Evolutionary conservation across 2,888 invertebrate species (phyloP), one percentile per base, ranked within the genome.

Genomic region (Epinotia bilunana): DNA sequence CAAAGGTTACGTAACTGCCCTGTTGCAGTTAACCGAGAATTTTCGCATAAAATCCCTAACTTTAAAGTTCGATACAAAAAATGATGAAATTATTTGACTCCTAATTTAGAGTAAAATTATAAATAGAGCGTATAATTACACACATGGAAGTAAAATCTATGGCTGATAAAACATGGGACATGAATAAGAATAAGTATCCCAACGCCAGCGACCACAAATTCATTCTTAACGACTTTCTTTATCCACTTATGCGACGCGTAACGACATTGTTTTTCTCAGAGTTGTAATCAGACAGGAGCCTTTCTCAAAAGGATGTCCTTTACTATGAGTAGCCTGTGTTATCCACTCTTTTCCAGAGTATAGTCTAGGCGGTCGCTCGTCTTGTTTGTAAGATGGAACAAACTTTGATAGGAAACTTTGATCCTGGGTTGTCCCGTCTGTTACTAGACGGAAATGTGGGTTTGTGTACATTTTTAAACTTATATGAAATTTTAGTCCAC

Each of bases 371-470:
- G 13, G 23, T 63, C 43, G 11, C 18, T 43, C 63, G 20, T n/a
- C 20, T 3, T 12, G 43, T 46, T 57, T 46, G 23, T 23, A 46
- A 49, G 23, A 2, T 39, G 39, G 0, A 62, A 62, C 23, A 49
- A 64, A 64, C 63, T 64, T 64, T 64, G 23, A 49, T 49, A 13
- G 13, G 46, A 49, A n/a, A n/a, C n/a, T n/a, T n/a, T n/a, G n/a
- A n/a, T n/a, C n/a, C n/a, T n/a, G n/a, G n/a, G n/a, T 16, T 18
- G 46, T 23, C 13, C 46, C 20, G 20, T 23, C 18, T 18, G 43
- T 18, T 33, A 7, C 33, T 33, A n/a, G 3, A 12, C 43, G 39
- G 13, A 46, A 46, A 46, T 46, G 12, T 43, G 43, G n/a, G 43
- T 18, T 9, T n/a, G 39, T n/a, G 9, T 18, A 3, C 18, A 4